Evolutionary conservation across 2,113 vertebrate species (phyloP).

Genomic region (Nibea albiflora): DNA sequence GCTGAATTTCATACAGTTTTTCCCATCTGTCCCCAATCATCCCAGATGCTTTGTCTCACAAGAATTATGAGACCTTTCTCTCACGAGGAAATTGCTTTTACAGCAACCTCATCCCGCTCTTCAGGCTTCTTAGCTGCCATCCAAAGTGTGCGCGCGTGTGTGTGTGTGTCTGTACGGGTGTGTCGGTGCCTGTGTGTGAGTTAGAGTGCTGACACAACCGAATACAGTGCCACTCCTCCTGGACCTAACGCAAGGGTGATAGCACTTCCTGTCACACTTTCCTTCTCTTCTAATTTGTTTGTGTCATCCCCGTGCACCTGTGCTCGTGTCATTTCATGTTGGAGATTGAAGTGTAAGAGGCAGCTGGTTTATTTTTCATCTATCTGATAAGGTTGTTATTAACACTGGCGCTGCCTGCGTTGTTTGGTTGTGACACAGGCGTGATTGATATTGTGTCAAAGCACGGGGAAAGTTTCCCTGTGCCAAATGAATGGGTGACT

Average conservation of each 20-base stretch:
- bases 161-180: constrained; percentile 27
- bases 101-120: constrained; percentile 65
- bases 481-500: constrained; percentile 51
- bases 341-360: constrained; percentile 48
- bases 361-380: constrained; percentile 39
- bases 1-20: constrained; percentile 54
- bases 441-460: constrained; percentile 69
- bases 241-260: constrained; percentile 73
- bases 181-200: constrained; percentile 45
- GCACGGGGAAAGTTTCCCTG: constrained; percentile 35
- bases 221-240: constrained; percentile 55
- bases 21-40: constrained; percentile 61
- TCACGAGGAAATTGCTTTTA: constrained; percentile 77
- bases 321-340: constrained; percentile 37
- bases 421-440: constrained; percentile 40
- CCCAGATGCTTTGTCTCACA: constrained; percentile 68
- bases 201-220: constrained; percentile 67
- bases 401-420: constrained; percentile 33
- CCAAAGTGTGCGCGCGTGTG: constrained; percentile 20
- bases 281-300: constrained; percentile 62
- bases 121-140: constrained; percentile 53
- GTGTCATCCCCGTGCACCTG: constrained; percentile 51
- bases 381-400: constrained; percentile 63
- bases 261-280: constrained; percentile 58
- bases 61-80: constrained; percentile 75